phyloP scores from a whole-genome alignment of 2,797 vertebrate species.

The Ptychadena robeensis region DNA sequence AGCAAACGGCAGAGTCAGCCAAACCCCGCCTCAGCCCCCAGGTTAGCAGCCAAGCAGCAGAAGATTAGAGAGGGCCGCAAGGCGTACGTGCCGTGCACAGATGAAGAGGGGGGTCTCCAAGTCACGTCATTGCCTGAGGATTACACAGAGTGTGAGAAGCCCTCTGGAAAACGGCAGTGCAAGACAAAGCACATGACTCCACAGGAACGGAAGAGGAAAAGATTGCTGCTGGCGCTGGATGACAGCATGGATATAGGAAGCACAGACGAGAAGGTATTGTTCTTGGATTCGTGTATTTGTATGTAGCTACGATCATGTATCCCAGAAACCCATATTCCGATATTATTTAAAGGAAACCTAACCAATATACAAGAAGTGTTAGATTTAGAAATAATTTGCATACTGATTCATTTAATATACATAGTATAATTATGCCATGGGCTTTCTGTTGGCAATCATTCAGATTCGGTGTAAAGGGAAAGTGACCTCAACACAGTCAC shows the following conservation, averaged over 20 bases:
- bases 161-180: constrained; percentile 97
- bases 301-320: neutral
- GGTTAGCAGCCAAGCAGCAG: constrained; percentile 84
- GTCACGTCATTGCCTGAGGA: constrained; percentile 83
- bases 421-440: no score
- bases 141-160: constrained; percentile 91
- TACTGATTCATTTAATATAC: no score
- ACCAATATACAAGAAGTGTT: neutral
- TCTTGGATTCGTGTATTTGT: neutral
- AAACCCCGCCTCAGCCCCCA: constrained; percentile 83
- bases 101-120: constrained; percentile 79
- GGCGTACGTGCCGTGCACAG: constrained; percentile 82
- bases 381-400: no score
- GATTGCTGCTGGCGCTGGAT: constrained; percentile 76
- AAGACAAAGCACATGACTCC: constrained; percentile 97
- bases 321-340: neutral
- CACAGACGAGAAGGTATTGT: constrained; percentile 23
- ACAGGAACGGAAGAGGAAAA: constrained; percentile 80
- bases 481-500: neutral
- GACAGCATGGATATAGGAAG: constrained; percentile 84
- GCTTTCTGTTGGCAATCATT: no score
- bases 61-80: constrained; percentile 92
- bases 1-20: constrained; percentile 83
- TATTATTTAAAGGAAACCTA: neutral
- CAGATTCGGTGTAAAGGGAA: neutral